A percentile compares a stretch with the other conserved stretches of the same genome.
phyloP scores from a whole-genome alignment of 2,113 vertebrate species.

The Ceuthmochares aereus region DNA sequence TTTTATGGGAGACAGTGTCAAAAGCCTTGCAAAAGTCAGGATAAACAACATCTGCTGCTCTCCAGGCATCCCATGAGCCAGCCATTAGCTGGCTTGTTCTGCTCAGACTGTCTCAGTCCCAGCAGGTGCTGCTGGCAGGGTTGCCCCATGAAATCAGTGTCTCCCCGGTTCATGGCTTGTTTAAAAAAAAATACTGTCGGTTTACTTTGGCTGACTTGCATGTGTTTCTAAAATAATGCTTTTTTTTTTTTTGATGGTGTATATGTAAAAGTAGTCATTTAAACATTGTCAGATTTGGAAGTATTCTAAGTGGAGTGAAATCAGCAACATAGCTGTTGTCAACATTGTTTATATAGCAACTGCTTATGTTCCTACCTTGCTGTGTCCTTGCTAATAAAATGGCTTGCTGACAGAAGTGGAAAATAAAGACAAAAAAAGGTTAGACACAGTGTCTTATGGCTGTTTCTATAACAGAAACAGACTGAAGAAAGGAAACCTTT shows the following conservation, averaged over 20 bases:
- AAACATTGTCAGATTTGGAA: not conserved
- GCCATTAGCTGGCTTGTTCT: not conserved
- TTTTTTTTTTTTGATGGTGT: not conserved
- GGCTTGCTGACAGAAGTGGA: not conserved
- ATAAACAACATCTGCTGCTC: conserved; percentile 19
- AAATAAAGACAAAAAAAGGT: not conserved
- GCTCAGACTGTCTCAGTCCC: not conserved
- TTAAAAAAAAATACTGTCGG: not conserved
- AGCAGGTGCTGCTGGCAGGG: not conserved
- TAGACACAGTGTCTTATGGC: not conserved
- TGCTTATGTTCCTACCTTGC: not conserved
- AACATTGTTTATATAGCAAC: not conserved
- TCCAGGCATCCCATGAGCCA: not conserved
- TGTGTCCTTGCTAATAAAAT: not conserved
- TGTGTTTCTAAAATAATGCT: not conserved
- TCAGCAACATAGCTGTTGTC: not conserved
- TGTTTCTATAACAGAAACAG: not conserved
- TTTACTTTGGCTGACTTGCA: not conserved
- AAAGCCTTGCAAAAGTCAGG: not conserved
- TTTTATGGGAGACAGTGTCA: not conserved
- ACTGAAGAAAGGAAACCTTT: not conserved
- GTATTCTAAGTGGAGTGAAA: not conserved
- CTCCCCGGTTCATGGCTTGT: not conserved
- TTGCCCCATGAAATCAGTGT: not conserved
- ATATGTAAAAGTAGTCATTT: not conserved